phyloP scores from a whole-genome alignment of 2,113 vertebrate species.

The Xenotilapia flavipinnis region DNA sequence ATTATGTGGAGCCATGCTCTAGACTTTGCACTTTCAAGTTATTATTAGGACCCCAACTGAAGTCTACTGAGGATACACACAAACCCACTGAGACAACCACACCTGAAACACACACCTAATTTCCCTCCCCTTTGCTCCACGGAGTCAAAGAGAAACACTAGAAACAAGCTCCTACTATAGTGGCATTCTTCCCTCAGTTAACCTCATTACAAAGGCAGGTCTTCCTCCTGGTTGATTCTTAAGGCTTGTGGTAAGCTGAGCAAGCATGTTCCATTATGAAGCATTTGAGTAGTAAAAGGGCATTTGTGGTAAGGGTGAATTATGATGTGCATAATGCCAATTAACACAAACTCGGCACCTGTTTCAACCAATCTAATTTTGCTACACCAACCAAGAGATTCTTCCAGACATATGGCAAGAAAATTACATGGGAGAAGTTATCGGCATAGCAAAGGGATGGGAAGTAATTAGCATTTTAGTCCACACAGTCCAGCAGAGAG shows the following conservation, averaged over 20 bases:
- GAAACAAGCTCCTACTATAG: conserved; percentile 50
- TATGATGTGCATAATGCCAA: neutral
- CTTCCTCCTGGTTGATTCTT: conserved; percentile 17
- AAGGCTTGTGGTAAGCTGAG: neutral
- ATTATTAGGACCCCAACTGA: conserved; percentile 76
- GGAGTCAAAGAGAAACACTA: conserved; percentile 40
- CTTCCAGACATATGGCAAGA: conserved; percentile 2
- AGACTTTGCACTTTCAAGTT: conserved; percentile 78
- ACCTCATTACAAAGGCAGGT: conserved; percentile 42
- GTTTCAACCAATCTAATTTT: conserved; percentile 9
- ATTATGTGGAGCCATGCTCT: conserved; percentile 69
- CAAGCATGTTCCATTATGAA: neutral
- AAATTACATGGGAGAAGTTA: conserved; percentile 34
- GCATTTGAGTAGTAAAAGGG: neutral
- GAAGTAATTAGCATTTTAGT: conserved; percentile 54
- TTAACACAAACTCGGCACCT: conserved; percentile 8
- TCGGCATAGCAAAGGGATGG: conserved; percentile 1
- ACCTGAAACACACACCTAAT: conserved; percentile 73
- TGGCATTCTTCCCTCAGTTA: conserved; percentile 59
- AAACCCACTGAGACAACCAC: conserved; percentile 54
- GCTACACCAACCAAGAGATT: conserved; percentile 2
- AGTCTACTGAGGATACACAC: conserved; percentile 61
- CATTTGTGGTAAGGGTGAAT: neutral
- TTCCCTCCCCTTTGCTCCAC: conserved; percentile 65
- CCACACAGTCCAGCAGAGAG: conserved; percentile 39